Evolutionary conservation across 2,888 invertebrate genomes (phyloP).

Genomic region (Digitonthophagus gazella): DNA sequence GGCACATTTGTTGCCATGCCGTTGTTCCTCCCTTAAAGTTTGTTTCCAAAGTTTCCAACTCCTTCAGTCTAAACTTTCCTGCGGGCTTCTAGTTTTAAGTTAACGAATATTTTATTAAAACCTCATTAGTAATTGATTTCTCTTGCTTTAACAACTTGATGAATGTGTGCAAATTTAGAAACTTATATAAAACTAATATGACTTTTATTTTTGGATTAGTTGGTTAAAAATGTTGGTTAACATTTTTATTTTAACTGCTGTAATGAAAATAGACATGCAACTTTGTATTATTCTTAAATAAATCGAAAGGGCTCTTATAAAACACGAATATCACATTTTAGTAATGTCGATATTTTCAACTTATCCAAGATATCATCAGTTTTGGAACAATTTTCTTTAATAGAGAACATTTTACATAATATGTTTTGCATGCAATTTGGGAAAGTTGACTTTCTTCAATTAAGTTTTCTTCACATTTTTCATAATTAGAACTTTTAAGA

Average conservation of each 20-base stretch:
- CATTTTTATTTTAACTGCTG: too few relatives aligned
- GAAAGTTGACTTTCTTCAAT: too few relatives aligned
- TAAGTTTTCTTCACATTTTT: too few relatives aligned
- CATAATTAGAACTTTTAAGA: too few relatives aligned
- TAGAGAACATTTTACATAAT: too few relatives aligned
- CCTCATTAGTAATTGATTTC: too few relatives aligned
- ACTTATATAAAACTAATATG: too few relatives aligned
- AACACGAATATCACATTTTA: background rate
- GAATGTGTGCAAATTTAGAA: too few relatives aligned
- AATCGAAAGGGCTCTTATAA: background rate
- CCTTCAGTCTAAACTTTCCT: background rate
- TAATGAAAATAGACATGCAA: background rate
- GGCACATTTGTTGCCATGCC: constrained; percentile 1
- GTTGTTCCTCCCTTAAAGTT: background rate
- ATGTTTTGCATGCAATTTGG: too few relatives aligned
- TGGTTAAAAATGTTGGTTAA: background rate
- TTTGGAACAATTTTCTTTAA: background rate
- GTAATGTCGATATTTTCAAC: background rate
- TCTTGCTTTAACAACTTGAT: too few relatives aligned
- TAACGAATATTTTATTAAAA: too few relatives aligned
- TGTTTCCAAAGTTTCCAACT: background rate
- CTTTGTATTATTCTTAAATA: background rate
- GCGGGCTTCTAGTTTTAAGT: background rate
- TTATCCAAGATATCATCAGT: background rate
- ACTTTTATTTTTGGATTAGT: background rate